Conservation (phyloP, 1,140 invertebrate species). For the Oncopodura yosiiana region DNA sequence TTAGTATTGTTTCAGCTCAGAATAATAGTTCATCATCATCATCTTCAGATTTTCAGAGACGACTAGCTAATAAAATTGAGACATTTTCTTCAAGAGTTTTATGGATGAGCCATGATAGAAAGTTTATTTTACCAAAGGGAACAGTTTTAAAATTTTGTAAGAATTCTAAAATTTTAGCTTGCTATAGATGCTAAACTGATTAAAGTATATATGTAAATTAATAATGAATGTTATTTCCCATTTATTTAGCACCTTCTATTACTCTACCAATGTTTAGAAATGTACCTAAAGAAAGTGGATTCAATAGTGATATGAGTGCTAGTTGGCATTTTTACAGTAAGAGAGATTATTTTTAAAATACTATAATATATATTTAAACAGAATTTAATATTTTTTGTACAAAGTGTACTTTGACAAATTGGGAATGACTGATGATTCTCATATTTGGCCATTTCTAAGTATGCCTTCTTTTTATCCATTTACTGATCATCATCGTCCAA, state of each 20-base stretch:
- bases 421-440: constrained; percentile 20
- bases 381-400: constrained; percentile 1
- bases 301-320: constrained; percentile 29
- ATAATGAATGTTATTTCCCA: too few relatives aligned
- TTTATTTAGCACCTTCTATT: constrained; percentile 10
- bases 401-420: constrained; percentile 32
- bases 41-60: too few relatives aligned
- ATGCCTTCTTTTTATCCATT: constrained; percentile 19
- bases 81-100: constrained; percentile 11
- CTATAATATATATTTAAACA: background rate
- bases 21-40: too few relatives aligned
- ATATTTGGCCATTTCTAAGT: constrained; percentile 31
- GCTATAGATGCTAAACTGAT: too few relatives aligned
- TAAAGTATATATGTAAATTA: too few relatives aligned
- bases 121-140: constrained; percentile 18
- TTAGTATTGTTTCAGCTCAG: too few relatives aligned
- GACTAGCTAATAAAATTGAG: background rate
- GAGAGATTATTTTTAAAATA: background rate
- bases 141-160: constrained; percentile 14
- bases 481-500: background rate
- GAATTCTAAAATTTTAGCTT: constrained; percentile 18
- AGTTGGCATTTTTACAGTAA: constrained; percentile 30
- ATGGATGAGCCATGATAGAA: constrained; percentile 17
- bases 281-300: too few relatives aligned
- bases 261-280: too few relatives aligned